Evolutionary conservation across 2,888 invertebrate genomes (phyloP), one percentile per base, ranked within the genome.

Genomic region (Liodrosophila aerea): DNA sequence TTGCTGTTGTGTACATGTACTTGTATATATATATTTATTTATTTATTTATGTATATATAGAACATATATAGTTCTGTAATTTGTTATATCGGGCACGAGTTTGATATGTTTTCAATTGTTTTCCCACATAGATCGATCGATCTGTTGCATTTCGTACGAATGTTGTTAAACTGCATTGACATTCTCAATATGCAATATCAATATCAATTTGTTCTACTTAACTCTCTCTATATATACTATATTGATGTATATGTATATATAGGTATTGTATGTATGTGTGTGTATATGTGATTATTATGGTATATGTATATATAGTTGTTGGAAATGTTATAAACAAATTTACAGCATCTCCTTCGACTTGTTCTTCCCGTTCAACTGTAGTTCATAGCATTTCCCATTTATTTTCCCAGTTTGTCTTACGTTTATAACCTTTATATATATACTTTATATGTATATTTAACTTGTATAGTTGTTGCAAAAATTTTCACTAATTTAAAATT

Each of bases 61-160:
- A 69, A 64, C 73, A 74, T 75, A 68, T 76, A 76, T 72, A 72
- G 56, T 72, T 77, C 60, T 5, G 22, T 22, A 22, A 22, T 60
- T 75, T 54, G 61, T 61, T 68, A 57, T 70, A 64, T 88, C 90
- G 90, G 90, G 90, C 90, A 90, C 90, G 87, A 89, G 87, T 85
- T 89, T 90, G 90, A 90, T 90, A 90, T 90, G 90, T 90, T 89
- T 90, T 88, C 87, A 89, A 88, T 77, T 77, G 76, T 74, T 64
- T 68, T 51, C 60, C 62, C 22, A 22, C 22, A 22, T 22, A 22
- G 22, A 41, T 41, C 18, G 18, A 39, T 39, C 39, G 16, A 39
- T 39, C 16, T 41, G 12, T 12, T 47, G 9, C 30, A 40, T 40
- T 50, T 41, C 29, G 7, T 30, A 30, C 2, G 39, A 68, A 74